Evolutionary conservation across 2,113 vertebrate species (phyloP).

Genomic region (Elephantulus edwardii): DNA sequence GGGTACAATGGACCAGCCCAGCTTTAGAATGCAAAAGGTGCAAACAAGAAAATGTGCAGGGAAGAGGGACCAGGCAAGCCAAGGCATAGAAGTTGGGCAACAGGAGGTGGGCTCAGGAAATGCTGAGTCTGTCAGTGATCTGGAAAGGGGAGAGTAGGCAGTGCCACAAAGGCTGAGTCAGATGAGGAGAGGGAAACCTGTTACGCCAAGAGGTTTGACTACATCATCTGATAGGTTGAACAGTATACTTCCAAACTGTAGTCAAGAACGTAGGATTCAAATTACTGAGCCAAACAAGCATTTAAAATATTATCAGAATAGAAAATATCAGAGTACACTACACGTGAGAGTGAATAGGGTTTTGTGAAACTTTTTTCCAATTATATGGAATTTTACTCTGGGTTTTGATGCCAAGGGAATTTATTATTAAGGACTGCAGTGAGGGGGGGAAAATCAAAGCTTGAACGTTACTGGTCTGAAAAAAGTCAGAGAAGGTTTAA

Average conservation of each 20-base stretch:
- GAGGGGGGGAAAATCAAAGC: neutral
- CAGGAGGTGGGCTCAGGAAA: neutral
- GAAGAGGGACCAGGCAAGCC: neutral
- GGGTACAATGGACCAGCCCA: neutral
- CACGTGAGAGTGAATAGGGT: neutral
- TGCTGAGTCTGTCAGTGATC: neutral
- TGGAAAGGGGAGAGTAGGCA: neutral
- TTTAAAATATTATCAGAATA: neutral
- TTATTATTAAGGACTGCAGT: slow-evolving; percentile 32
- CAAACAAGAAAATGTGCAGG: neutral
- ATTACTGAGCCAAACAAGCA: slow-evolving; percentile 10
- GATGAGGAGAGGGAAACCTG: neutral
- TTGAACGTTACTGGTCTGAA: slow-evolving; percentile 50
- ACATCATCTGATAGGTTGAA: neutral
- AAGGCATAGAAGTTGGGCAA: neutral
- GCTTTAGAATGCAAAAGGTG: neutral
- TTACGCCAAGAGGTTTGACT: neutral
- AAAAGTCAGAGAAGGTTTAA: neutral
- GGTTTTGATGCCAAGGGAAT: slow-evolving; percentile 25
- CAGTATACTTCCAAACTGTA: slow-evolving; percentile 29
- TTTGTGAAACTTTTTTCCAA: neutral
- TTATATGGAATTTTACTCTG: neutral
- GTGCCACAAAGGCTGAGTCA: neutral
- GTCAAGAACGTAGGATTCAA: slow-evolving; percentile 8
- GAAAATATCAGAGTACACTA: neutral